Conservation (phyloP, 2,797 vertebrate species). For the Chaetophractus vellerosus region DNA sequence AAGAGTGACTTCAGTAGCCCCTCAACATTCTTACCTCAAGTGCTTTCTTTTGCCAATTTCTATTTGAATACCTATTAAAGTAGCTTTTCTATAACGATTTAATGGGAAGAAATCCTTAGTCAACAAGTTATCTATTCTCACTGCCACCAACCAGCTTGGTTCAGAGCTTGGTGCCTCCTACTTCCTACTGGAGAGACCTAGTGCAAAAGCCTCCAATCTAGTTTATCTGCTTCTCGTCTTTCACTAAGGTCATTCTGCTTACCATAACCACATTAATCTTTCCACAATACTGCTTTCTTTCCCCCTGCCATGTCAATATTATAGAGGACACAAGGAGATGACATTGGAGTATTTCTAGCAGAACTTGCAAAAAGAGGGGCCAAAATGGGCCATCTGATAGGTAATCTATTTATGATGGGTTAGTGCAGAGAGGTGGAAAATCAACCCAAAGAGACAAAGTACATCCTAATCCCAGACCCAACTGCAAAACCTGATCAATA, state of each 20-base stretch:
- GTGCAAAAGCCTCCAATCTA: background rate
- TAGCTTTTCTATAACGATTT: conserved; percentile 26
- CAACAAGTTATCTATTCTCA: background rate
- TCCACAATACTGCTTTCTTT: background rate
- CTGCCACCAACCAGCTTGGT: background rate
- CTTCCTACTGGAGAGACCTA: background rate
- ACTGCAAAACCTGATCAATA: background rate
- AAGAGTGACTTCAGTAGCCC: too few relatives aligned
- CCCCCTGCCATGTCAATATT: background rate
- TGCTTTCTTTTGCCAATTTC: conserved; percentile 5
- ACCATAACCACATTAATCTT: background rate
- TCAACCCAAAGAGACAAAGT: background rate
- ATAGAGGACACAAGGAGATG: background rate
- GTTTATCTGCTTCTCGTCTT: background rate
- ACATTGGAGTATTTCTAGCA: background rate
- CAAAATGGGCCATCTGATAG: background rate
- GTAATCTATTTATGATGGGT: background rate
- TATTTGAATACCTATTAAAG: background rate
- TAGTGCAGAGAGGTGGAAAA: background rate
- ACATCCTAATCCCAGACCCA: background rate
- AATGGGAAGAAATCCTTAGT: background rate
- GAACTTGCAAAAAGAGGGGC: background rate
- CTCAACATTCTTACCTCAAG: background rate
- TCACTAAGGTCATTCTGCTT: background rate
- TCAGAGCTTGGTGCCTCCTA: background rate